Conservation (phyloP, 2,797 vertebrate species). For the Melanotaenia maccullochi region DNA sequence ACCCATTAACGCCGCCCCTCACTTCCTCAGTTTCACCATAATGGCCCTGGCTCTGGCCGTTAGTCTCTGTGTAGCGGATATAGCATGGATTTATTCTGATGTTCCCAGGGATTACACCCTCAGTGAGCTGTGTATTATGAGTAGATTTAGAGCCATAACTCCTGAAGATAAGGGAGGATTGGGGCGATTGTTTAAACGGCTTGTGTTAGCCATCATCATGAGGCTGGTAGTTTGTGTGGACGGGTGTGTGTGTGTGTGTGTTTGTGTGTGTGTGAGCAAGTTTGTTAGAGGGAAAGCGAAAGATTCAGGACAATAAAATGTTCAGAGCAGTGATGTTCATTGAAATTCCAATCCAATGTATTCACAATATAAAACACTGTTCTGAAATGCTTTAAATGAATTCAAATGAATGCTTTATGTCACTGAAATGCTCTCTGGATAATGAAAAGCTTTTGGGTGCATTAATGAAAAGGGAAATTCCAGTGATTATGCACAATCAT, state of each 20-base stretch:
- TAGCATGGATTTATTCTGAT: slow-evolving; percentile 75
- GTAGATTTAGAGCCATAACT: slow-evolving; percentile 80
- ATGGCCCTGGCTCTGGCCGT: slow-evolving; percentile 67
- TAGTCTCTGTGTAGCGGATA: slow-evolving; percentile 73
- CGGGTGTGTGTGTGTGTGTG: slow-evolving; percentile 28
- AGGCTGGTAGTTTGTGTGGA: slow-evolving; percentile 10
- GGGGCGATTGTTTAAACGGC: slow-evolving; percentile 77
- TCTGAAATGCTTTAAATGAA: slow-evolving; percentile 61
- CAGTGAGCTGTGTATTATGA: slow-evolving; percentile 80
- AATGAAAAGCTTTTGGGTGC: slow-evolving; percentile 67
- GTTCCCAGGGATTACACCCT: slow-evolving; percentile 79
- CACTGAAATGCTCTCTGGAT: slow-evolving; percentile 62
- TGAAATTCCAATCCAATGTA: slow-evolving; percentile 63
- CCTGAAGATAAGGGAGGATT: slow-evolving; percentile 77
- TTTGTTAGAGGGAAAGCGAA: slow-evolving; percentile 9
- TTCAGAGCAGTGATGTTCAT: slow-evolving; percentile 49
- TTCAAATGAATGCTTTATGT: slow-evolving; percentile 64
- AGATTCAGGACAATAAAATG: slow-evolving; percentile 48
- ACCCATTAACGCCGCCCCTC: slow-evolving; percentile 69
- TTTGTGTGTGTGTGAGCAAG: not conserved
- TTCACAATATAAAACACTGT: slow-evolving; percentile 43
- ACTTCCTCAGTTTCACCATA: slow-evolving; percentile 58
- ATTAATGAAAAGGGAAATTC: slow-evolving; percentile 70
- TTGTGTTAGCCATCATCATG: slow-evolving; percentile 66
- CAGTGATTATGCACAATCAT: slow-evolving; percentile 51